These are phyloP conservation scores for Lithophane semibrunnea DNA, from an alignment of 2,888 invertebrate species.

Conservation along the genomic window DNA sequence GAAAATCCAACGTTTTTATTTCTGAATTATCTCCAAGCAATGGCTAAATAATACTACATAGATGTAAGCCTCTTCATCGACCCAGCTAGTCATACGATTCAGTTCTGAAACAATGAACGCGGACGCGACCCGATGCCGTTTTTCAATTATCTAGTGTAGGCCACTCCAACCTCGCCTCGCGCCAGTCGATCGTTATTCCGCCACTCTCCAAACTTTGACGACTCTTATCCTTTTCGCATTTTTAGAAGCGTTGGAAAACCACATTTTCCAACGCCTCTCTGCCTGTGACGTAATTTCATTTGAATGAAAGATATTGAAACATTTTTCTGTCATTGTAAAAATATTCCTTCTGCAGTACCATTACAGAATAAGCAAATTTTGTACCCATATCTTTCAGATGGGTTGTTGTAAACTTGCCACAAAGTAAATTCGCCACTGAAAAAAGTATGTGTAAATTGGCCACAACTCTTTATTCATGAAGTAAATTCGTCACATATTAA, in stretches of 20 bases:
- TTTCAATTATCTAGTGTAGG: constrained; percentile 55
- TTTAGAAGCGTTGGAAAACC: constrained; percentile 43
- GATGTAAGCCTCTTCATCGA: constrained; percentile 24
- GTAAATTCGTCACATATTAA: no score
- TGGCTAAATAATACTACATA: no score
- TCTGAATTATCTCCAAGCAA: background rate
- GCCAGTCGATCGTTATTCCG: constrained; percentile 61
- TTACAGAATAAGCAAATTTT: no score
- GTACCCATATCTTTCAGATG: no score
- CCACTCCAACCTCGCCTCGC: constrained; percentile 36
- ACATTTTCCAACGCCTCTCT: background rate
- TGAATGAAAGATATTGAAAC: constrained; percentile 10
- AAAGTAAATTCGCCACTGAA: no score
- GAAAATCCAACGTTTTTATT: background rate
- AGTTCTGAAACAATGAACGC: constrained; percentile 42
- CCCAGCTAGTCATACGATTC: constrained; percentile 9
- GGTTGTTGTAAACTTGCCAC: no score
- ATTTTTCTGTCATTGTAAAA: background rate
- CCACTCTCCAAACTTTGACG: constrained; percentile 48
- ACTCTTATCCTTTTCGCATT: constrained; percentile 52
- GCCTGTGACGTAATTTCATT: constrained; percentile 23
- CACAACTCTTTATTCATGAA: no score
- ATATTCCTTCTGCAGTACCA: background rate
- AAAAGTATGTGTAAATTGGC: no score
- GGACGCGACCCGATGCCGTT: constrained; percentile 43